Conservation (phyloP, 1,140 invertebrate species). For the Cheumatopsyche charites region DNA sequence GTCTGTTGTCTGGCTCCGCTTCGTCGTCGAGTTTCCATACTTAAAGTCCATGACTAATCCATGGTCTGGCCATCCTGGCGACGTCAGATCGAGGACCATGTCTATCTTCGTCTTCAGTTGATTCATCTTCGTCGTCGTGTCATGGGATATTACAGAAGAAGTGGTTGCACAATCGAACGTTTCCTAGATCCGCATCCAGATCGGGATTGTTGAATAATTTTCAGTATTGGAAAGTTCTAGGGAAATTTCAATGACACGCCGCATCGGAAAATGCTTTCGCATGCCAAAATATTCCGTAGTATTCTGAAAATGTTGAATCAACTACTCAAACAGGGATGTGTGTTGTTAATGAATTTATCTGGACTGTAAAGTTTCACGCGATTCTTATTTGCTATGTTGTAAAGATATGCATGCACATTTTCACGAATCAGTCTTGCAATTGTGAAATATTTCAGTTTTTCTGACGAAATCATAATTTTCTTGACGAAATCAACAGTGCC, state of each 20-base stretch:
- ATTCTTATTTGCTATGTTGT: too few species aligned
- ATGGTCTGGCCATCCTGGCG: background rate
- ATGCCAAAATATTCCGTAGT: background rate
- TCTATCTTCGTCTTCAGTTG: constrained; percentile 20
- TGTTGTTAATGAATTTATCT: too few species aligned
- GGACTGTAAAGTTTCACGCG: too few species aligned
- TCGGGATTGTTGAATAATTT: background rate
- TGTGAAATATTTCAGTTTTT: too few species aligned
- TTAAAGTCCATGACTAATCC: background rate
- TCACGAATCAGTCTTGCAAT: too few species aligned
- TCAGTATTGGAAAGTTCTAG: background rate
- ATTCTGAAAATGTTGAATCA: background rate
- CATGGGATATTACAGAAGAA: constrained; percentile 30
- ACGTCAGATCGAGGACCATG: background rate
- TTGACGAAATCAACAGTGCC: too few species aligned
- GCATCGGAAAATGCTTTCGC: background rate
- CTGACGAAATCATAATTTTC: too few species aligned
- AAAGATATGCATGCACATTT: too few species aligned
- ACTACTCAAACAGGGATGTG: too few species aligned
- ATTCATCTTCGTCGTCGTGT: constrained; percentile 18
- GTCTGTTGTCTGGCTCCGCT: background rate
- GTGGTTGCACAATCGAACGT: background rate
- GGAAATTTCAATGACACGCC: background rate
- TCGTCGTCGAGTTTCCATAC: background rate
- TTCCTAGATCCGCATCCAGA: background rate